Evolutionary conservation across 2,113 vertebrate species (phyloP).

Genomic region (Pterophyllum scalare): DNA sequence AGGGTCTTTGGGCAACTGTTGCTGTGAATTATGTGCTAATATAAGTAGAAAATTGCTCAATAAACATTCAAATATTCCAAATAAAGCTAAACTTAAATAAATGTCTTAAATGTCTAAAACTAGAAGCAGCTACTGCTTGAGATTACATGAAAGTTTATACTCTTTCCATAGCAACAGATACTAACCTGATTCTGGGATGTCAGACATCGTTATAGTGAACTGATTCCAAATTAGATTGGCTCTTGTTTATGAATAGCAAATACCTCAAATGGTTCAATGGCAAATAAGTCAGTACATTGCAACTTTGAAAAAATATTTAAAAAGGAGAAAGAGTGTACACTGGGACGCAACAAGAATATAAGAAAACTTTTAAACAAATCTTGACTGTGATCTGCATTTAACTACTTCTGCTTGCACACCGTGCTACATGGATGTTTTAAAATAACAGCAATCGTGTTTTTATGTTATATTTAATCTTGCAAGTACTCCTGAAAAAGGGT

Average conservation of each 20-base stretch:
- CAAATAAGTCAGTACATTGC: neutral
- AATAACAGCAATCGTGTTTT: neutral
- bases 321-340: neutral
- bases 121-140: slow-evolving; percentile 5
- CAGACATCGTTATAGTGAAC: neutral
- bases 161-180: slow-evolving; percentile 48
- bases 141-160: slow-evolving; percentile 27
- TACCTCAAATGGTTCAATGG: neutral
- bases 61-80: neutral
- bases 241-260: neutral
- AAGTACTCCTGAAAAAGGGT: neutral
- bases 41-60: neutral
- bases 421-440: neutral
- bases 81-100: slow-evolving; percentile 21
- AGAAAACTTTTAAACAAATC: neutral
- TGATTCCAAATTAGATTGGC: slow-evolving; percentile 6
- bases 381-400: neutral
- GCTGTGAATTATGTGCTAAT: neutral
- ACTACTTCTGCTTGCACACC: neutral
- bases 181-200: neutral
- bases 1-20: neutral
- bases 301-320: neutral
- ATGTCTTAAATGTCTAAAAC: neutral
- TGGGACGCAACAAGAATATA: neutral
- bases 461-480: neutral